Base-by-base conservation (phyloP, 64 coral and sea anemone genomes). In the Hydrozoanthus tunicans region DNA sequence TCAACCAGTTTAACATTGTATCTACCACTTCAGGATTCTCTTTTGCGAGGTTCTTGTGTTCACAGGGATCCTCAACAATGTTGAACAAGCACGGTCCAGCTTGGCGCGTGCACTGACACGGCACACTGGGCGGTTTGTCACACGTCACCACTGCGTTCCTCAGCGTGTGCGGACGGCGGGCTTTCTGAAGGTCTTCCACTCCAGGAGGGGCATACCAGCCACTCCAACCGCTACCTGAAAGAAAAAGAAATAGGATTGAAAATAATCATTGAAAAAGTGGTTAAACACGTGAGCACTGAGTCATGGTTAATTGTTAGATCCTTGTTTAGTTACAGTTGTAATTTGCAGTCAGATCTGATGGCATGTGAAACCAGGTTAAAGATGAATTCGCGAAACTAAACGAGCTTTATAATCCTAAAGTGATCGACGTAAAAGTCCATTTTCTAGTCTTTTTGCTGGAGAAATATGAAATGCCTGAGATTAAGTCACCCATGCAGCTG, bases 41-140 rank as follows among this genome's bases (percentile, higher is more conserved):
- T 27, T 66, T 73, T 0, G 83, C 83, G 54, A 86, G n/a, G 14
- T 86, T 86, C 20, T 59, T 68, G n/a, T 86, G 72, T 23, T 86
- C 83, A 14, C 83, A 86, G 4, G 83, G 83, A 54, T 86, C 83
- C 23, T 86, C 68, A 4, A 26, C 52, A 8, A 86, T n/a, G 54
- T 86, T 73, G 68, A 86, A 86, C 55, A 86, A 58, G 10, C 83
- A 86, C 4, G 83, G 83, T 60, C 83, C 83, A 7, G 83, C 83
- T 56, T 32, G 0, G 0, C 15, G 15, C 0, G 83, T 86, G 53
- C 83, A 86, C 83, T 60, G 4, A 5, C 67, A 59, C 1, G 83
- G 83, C 3, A 73, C 66, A 60, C 54, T 86, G 6, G 83, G 83
- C 5, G 83, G 83, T 3, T 86, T 73, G 4, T 56, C 83, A 17